phyloP scores from a whole-genome alignment of 2,888 invertebrate genomes.

The Philaethria dido region DNA sequence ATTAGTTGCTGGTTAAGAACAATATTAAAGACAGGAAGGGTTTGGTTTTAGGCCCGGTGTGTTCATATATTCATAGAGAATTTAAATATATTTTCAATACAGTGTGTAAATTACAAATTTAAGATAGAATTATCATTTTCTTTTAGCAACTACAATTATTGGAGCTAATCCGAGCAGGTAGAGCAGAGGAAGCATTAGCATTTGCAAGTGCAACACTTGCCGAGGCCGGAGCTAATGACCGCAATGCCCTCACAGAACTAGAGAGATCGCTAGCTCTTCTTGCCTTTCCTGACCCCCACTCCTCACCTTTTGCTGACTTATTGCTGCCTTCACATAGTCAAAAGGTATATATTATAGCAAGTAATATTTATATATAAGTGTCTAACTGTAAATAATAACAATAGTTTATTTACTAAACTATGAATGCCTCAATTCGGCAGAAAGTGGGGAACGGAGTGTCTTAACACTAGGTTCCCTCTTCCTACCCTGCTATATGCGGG shows the following conservation, averaged over 20 bases:
- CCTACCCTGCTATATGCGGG: too few species aligned
- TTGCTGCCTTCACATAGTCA: conserved; percentile 97
- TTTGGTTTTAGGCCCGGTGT: too few species aligned
- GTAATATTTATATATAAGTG: background rate
- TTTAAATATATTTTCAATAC: too few species aligned
- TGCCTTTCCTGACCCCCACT: conserved; percentile 98
- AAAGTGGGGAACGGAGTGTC: too few species aligned
- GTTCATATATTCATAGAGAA: too few species aligned
- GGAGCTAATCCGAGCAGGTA: conserved; percentile 92
- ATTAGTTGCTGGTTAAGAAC: too few species aligned
- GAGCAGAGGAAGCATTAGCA: conserved; percentile 93
- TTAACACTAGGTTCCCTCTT: background rate
- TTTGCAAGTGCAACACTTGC: conserved; percentile 96
- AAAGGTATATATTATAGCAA: conserved; percentile 83
- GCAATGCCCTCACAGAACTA: conserved; percentile 88
- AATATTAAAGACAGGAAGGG: too few species aligned
- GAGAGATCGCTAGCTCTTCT: conserved; percentile 97
- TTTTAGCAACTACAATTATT: conserved; percentile 96
- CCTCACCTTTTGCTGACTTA: conserved; percentile 97
- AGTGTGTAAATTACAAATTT: too few species aligned
- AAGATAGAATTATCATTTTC: too few species aligned
- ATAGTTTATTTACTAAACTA: too few species aligned
- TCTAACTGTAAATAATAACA: too few species aligned
- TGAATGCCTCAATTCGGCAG: too few species aligned
- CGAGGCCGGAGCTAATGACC: conserved; percentile 94